Base-by-base conservation (phyloP, 2,113 vertebrate genomes). In the Corythoichthys haematopterus region DNA sequence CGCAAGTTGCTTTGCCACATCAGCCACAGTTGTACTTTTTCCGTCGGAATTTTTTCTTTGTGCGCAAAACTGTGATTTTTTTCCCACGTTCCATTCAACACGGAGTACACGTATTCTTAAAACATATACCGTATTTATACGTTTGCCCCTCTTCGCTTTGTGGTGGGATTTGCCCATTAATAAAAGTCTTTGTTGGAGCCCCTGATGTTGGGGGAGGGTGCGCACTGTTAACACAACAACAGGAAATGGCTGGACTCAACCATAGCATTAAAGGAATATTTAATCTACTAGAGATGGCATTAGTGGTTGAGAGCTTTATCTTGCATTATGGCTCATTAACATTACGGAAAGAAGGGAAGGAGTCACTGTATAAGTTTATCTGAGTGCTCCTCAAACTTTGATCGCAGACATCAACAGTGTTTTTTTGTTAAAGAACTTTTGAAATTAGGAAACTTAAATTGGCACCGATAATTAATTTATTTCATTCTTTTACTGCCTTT, bases 201-300 rank as follows among this genome's bases (percentile, higher is more conserved):
- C 48, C 69, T 20, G 74, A 83, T 7, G 43, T 11, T 20, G 61
- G 62, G 84, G 82, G 85, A 74, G 75, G 84, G 83, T 71, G 68
- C 68, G 66, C 43, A 70, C 66, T 79, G 85, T 86, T 85, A 82
- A 85, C 85, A 85, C 85, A 84, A 87, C 82, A 88, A 89, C 86
- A 89, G 88, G 86, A 88, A 89, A 86, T 85, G 80, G 83, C 77
- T 78, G 78, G 76, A 83, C 70, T 77, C 74, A 74, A 76, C 81
- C 81, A 78, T 80, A 69, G 73, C 80, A 12, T 80, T 58, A 84
- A 72, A 75, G 77, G 74, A 80, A 84, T 85, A 82, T 88, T 80
- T 78, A 80, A 86, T 84, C 57, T 70, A 83, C 52, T 28, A 1
- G 20, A 55, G 33, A 55, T 28, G 52, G 10, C 52, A 55, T 55